A percentile compares a stretch with the other conserved stretches of the same genome.
phyloP scores from a whole-genome alignment of 2,113 vertebrate species.

The Nyctereutes procyonoides region DNA sequence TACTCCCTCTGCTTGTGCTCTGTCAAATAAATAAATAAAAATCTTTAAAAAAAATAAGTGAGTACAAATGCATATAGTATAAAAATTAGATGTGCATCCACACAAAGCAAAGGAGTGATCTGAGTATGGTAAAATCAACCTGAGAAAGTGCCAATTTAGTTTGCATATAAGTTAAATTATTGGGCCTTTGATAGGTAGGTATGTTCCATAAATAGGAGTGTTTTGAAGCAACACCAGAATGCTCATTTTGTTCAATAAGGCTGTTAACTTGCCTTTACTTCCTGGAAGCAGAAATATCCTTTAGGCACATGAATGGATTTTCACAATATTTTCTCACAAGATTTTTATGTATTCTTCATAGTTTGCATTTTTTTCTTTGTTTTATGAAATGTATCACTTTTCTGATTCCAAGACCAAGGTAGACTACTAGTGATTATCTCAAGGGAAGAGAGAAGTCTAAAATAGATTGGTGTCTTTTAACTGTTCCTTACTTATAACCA shows the following conservation, averaged over 20 bases:
- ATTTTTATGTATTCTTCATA: not conserved
- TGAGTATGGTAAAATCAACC: not conserved
- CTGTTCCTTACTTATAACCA: not conserved
- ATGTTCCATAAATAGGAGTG: not conserved
- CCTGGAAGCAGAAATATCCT: not conserved
- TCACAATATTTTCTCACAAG: not conserved
- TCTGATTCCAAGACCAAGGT: slow-evolving; percentile 4
- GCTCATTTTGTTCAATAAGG: not conserved
- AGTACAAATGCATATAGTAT: not conserved
- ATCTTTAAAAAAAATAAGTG: not conserved
- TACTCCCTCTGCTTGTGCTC: too few species aligned
- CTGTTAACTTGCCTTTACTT: slow-evolving; percentile 25
- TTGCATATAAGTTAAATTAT: not conserved
- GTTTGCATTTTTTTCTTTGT: not conserved
- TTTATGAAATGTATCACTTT: not conserved
- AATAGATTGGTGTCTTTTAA: not conserved
- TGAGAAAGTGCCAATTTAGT: not conserved
- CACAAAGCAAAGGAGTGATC: not conserved
- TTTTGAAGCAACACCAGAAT: slow-evolving; percentile 22
- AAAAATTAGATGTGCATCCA: not conserved
- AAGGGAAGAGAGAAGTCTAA: not conserved
- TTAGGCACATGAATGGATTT: slow-evolving; percentile 6
- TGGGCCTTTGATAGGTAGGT: not conserved
- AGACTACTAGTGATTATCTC: not conserved
- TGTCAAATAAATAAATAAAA: too few species aligned